Evolutionary conservation across 2,888 invertebrate genomes (phyloP).

Genomic region (Athrips mouffetella): DNA sequence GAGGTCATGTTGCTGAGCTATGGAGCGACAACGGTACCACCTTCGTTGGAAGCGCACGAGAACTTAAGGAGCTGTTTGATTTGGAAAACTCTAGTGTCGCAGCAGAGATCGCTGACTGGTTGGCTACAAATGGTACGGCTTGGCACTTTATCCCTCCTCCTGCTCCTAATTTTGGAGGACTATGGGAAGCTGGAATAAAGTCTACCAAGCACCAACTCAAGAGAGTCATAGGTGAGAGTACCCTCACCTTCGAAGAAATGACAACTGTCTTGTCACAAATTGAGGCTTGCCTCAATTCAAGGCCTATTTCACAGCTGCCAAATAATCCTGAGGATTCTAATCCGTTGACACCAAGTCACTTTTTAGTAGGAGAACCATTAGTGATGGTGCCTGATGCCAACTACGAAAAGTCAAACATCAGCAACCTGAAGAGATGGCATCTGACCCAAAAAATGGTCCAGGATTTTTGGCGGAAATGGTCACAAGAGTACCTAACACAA

Average conservation of each 20-base stretch:
- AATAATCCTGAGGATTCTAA: too few species aligned
- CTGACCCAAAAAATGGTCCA: constrained; percentile 24
- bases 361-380: too few species aligned
- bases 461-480: constrained; percentile 27
- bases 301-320: too few species aligned
- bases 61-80: too few species aligned
- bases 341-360: too few species aligned
- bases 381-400: too few species aligned
- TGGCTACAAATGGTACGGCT: background rate
- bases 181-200: too few species aligned
- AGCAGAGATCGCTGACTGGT: background rate
- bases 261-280: background rate
- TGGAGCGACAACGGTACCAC: background rate
- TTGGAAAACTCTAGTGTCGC: background rate
- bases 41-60: background rate
- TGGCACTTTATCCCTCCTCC: background rate
- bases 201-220: too few species aligned
- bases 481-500: constrained; percentile 22
- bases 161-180: background rate
- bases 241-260: background rate
- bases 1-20: background rate
- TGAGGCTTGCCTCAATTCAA: too few species aligned
- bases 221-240: background rate
- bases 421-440: constrained; percentile 26
- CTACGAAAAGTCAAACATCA: too few species aligned